Evolutionary conservation across 2,888 invertebrate species (phyloP), one percentile per base, ranked within the genome.

Genomic region (Zhuqinia jingwanae): DNA sequence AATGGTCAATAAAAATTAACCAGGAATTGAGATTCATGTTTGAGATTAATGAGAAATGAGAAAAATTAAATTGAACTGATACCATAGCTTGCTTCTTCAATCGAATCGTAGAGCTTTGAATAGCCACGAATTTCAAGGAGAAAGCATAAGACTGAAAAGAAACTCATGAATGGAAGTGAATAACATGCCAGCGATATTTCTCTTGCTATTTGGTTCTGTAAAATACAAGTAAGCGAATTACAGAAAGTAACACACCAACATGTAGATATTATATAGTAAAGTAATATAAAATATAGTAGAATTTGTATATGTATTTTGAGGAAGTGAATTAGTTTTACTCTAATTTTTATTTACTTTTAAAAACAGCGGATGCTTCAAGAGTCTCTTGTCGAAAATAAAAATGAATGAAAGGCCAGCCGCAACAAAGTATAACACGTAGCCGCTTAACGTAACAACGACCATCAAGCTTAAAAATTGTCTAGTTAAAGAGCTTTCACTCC

Each of bases 341-440:
- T 36, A 8, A 36, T 6, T 6, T 13, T 45, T 47, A 25, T 56
- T 20, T 36, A 90, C 90, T 89, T 89, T 73, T 5, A 90, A 63
- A 81, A 90, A 89, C 20, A 89, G 60, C 0, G 88, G 90, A 87
- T 90, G 90, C 42, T 89, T 86, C 86, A 89, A 82, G 6, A 90
- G 78, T 22, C 89, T 60, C n/a, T 89, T 89, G 70, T 90, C 90
- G 56, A 88, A 90, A 11, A 90, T 27, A 56, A 90, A 88, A 0
- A 79, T 13, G 60, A 79, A 90, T 22, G 80, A 90, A 3, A 90
- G 22, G 13, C 89, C 89, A 10, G 90, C 90, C 17, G 89, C 84
- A n/a, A 84, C 0, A 58, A 90, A 89, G 63, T 90, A 90, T 0
- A 90, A 58, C 2, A 89, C 6, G 58, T 89, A 89, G 2, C 90